Percentiles rank a stretch among this genome's conserved stretches.
phyloP scores from a whole-genome alignment of 2,888 invertebrate genomes.

The Cheilosia grossa region DNA sequence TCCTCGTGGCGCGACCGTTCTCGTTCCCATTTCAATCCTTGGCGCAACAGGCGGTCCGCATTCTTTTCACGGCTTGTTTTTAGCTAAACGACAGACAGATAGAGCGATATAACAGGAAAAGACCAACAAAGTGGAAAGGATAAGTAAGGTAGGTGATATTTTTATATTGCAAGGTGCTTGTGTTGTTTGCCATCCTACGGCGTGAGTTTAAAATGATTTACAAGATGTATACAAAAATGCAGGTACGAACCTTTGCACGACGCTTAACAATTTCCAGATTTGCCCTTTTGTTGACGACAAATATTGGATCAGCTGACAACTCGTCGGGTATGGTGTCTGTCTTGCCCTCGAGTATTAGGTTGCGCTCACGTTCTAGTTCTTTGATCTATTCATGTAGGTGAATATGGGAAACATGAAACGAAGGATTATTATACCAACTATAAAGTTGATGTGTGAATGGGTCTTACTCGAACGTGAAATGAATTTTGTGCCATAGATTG shows the following conservation, averaged over 20 bases:
- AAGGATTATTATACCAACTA: background rate
- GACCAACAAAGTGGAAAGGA: conserved; percentile 9
- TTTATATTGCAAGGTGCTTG: background rate
- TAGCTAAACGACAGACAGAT: conserved; percentile 76
- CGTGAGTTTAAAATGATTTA: background rate
- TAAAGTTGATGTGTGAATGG: background rate
- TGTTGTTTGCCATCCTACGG: background rate
- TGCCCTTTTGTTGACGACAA: conserved; percentile 85
- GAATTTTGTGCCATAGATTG: background rate
- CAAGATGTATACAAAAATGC: background rate
- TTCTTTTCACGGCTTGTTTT: conserved; percentile 83
- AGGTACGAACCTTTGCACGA: conserved; percentile 83
- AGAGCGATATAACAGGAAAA: background rate
- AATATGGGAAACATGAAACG: conserved; percentile 3
- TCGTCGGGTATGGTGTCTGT: conserved; percentile 85
- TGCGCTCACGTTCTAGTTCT: conserved; percentile 86
- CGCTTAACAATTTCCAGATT: conserved; percentile 84
- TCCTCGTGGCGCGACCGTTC: conserved; percentile 80
- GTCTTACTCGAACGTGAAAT: background rate
- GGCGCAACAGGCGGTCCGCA: conserved; percentile 81
- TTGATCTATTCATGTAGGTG: conserved; percentile 81
- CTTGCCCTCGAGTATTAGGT: conserved; percentile 86
- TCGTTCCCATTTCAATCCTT: conserved; percentile 83
- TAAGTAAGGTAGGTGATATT: conserved; percentile 24
- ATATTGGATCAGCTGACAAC: conserved; percentile 86